Evolutionary conservation across 2,888 invertebrate species (phyloP).

Genomic region (Arge pagana): DNA sequence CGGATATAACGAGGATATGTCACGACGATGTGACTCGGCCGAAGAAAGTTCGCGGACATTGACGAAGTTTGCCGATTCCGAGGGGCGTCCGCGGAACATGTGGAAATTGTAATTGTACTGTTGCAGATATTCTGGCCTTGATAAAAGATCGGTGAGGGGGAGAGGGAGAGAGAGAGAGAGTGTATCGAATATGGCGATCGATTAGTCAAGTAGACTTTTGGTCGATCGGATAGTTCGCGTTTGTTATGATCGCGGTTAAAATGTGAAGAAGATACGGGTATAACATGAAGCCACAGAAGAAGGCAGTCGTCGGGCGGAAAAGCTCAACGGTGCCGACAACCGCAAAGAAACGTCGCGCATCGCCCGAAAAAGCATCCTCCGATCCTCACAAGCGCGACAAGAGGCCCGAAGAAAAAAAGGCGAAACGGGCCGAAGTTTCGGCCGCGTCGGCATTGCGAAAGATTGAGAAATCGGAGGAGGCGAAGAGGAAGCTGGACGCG

Average conservation of each 20-base stretch:
- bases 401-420: slow-evolving; percentile 51
- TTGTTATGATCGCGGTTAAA: slow-evolving; percentile 5
- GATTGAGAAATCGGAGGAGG: slow-evolving; percentile 27
- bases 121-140: too few species aligned
- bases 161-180: too few species aligned
- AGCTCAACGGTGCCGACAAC: slow-evolving; percentile 52
- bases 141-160: too few species aligned
- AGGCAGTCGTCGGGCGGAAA: slow-evolving; percentile 54
- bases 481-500: slow-evolving; percentile 24
- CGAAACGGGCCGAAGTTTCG: slow-evolving; percentile 54
- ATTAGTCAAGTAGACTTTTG: slow-evolving; percentile 37
- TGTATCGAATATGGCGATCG: slow-evolving; percentile 40
- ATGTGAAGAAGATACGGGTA: slow-evolving; percentile 20
- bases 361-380: slow-evolving; percentile 46
- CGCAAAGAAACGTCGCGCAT: slow-evolving; percentile 51
- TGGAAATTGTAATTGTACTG: too few species aligned
- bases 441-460: slow-evolving; percentile 42
- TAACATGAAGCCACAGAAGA: slow-evolving; percentile 57
- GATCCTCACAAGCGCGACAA: slow-evolving; percentile 39
- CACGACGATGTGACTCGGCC: too few species aligned
- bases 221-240: slow-evolving; percentile 11
- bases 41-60: too few species aligned
- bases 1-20: too few species aligned
- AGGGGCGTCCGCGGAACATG: too few species aligned
- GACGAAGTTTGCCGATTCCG: too few species aligned